Evolutionary conservation across 2,888 invertebrate genomes (phyloP), one percentile per base, ranked within the genome.

Genomic region (Troglohyphantes excavatus): DNA sequence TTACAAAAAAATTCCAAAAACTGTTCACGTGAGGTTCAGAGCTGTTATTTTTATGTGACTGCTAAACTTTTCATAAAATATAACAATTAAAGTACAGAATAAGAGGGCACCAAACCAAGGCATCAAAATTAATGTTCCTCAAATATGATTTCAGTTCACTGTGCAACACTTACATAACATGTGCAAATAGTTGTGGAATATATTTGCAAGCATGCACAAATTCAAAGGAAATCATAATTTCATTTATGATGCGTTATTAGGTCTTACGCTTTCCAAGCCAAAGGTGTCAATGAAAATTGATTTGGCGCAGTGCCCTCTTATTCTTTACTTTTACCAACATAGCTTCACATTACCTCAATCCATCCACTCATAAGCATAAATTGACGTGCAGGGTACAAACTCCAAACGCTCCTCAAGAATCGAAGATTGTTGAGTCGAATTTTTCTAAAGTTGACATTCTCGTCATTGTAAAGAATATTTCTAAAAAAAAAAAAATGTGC

Each of bases 311-410:
- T 7, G 17, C 11, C 3, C 3, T 7, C 2, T 17, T 46, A 46
- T 46, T 46, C 2, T 17, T 33, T 29, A 68, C 0, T 21, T 5
- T 63, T 29, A 29, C 9, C n/a, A 29, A 68, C 1, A 26, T 23
- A 23, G 23, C 0, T 19, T 3, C 2, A 5, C 9, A 61, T 78
- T 72, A 82, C 82, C 19, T 1, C n/a, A 26, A 61, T 61, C 82
- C 82, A 82, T 11, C 82, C 82, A 61, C 82, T 43, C 23, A 33
- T 29, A 2, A 70, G 27, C 70, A 82, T 72, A 23, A 82, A 82
- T 7, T 39, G 29, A 3, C 61, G 59, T 17, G 59, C 68, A 53
- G 61, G 23, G 3, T 70, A 26, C 3, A 82, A 9, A 23, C 23
- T 59, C 82, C 82, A 82, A n/a, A 82, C 19, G n/a, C 61, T 72